Evolutionary conservation across 2,113 vertebrate genomes (phyloP), one percentile per base, ranked within the genome.

Genomic region (Oreochromis aureus): DNA sequence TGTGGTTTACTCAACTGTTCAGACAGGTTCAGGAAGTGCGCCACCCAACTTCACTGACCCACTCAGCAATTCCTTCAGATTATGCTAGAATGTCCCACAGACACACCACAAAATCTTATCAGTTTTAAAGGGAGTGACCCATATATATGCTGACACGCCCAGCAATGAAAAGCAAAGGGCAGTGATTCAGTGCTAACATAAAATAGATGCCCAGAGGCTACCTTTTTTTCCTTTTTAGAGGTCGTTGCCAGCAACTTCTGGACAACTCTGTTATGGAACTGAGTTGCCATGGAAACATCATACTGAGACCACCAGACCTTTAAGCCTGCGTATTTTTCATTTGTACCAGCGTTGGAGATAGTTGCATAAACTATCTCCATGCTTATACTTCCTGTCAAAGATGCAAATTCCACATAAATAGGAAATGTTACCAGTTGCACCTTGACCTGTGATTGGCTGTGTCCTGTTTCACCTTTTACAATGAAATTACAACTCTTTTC

Each of bases 71-170:
- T 54, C 30, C 19, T 71, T 81, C 51, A 54, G 58, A 8, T 16
- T 61, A 55, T 12, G 34, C 6, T 18, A 34, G 6, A 59, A 30
- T 24, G 81, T 58, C 44, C 58, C 48, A 6, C 5, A 53, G 13
- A 82, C 58, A 48, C 12, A 24, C 58, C 18, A 79, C 63, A 89
- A 91, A 86, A 87, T 82, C 63, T 93, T 92, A 93, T 92, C 91
- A 90, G 76, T 53, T 73, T 73, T 39, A 6, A 79, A 82, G 54
- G 82, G 44, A 80, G 83, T 78, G 63, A 86, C 63, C 34, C 10
- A 48, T 73, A 13, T 11, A 34, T 30, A 11, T 3, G 10, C 13
- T 22, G 81, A 87, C 89, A 89, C 84, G 78, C 90, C 93, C 59
- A 59, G 82, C 69, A 79, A 63, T 69, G 76, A 80, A 66, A 86